These are phyloP conservation scores for Blomia tropicalis DNA, from an alignment of 2,888 invertebrate genomes.

Conservation along the genomic window DNA sequence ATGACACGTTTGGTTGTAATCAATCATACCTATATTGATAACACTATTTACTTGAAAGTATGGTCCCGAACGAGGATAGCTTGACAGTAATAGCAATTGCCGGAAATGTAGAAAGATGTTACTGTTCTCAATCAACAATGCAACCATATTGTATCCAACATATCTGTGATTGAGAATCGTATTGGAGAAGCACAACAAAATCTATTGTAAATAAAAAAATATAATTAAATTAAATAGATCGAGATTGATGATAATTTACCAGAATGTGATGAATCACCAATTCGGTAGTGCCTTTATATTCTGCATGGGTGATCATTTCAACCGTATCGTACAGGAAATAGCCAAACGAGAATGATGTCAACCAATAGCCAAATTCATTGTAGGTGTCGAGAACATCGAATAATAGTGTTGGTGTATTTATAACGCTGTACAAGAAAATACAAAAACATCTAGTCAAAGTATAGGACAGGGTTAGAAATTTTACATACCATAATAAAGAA, in stretches of 20 bases:
- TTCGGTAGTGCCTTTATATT: constrained; percentile 17
- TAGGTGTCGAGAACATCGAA: constrained; percentile 13
- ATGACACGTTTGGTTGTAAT: background rate
- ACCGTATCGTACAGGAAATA: constrained; percentile 18
- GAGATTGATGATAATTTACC: too few relatives aligned
- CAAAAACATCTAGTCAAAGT: background rate
- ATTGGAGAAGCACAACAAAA: constrained; percentile 9
- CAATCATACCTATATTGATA: constrained; percentile 10
- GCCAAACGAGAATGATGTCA: constrained; percentile 15
- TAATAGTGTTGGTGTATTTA: constrained; percentile 1
- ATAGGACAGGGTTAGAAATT: background rate
- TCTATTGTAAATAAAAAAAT: constrained; percentile 2
- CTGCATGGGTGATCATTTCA: constrained; percentile 13
- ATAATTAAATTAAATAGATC: background rate
- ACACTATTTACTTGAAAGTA: constrained; percentile 7
- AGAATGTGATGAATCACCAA: constrained; percentile 18
- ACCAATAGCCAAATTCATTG: background rate
- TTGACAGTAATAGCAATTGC: constrained; percentile 10
- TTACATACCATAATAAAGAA: constrained; percentile 13
- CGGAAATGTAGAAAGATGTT: constrained; percentile 22
- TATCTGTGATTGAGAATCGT: constrained; percentile 1
- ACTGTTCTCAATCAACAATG: constrained; percentile 17
- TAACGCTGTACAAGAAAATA: constrained; percentile 1
- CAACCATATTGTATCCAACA: constrained; percentile 16
- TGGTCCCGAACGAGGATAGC: background rate